Conservation (phyloP, 2,113 vertebrate species). For the Sceloporus undulatus region DNA sequence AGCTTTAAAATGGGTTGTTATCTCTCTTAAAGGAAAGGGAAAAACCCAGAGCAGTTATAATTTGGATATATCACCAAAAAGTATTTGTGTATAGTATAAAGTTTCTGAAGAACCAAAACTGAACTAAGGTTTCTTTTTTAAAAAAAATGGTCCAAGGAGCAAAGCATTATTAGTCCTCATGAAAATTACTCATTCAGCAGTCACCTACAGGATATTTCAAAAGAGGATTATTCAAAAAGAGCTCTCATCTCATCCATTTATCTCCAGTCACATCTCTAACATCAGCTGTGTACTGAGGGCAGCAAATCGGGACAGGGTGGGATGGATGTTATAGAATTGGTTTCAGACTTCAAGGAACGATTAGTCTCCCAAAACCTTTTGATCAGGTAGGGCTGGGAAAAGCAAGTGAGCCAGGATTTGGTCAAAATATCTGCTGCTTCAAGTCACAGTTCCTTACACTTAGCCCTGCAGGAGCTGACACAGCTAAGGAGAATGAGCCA, state of each 20-base stretch:
- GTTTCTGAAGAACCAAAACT: background rate
- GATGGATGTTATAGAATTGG: slow-evolving; percentile 10
- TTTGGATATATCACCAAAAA: background rate
- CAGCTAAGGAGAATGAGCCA: slow-evolving; percentile 60
- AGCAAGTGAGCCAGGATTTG: slow-evolving; percentile 37
- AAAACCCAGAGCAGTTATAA: background rate
- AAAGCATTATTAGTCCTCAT: background rate
- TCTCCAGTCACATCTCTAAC: background rate
- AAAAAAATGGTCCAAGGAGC: background rate
- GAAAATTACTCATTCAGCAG: background rate
- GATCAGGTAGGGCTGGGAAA: slow-evolving; percentile 16
- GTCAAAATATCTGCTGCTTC: slow-evolving; percentile 47
- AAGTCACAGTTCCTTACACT: slow-evolving; percentile 50
- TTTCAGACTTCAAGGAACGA: background rate
- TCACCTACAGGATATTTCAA: slow-evolving; percentile 19
- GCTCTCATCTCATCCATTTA: slow-evolving; percentile 1
- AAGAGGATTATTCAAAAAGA: background rate
- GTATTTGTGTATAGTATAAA: background rate
- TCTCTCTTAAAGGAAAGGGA: background rate
- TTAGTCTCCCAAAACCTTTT: slow-evolving; percentile 14
- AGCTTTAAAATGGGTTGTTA: background rate
- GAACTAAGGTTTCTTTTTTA: background rate
- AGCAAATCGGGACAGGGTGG: background rate
- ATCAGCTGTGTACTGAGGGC: slow-evolving; percentile 12
- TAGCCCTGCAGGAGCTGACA: slow-evolving; percentile 67